Evolutionary conservation across 1,140 invertebrate species (phyloP).

Genomic region (Pseudomyrmex pallidus): DNA sequence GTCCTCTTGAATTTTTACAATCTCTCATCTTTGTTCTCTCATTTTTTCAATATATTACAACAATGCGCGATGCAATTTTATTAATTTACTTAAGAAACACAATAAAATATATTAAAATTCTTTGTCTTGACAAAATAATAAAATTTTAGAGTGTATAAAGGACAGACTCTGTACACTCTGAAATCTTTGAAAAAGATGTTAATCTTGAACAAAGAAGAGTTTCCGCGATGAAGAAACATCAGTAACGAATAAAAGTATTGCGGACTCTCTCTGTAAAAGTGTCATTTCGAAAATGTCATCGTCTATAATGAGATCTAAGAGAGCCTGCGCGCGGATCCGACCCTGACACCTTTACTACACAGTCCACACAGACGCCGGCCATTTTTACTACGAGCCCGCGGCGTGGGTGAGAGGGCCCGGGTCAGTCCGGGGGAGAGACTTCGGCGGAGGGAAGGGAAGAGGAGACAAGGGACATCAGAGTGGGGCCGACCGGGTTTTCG

Average conservation of each 20-base stretch:
- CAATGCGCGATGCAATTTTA: too few relatives aligned
- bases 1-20: neutral
- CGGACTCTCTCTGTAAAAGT: neutral
- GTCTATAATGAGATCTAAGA: neutral
- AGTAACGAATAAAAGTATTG: neutral
- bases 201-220: too few relatives aligned
- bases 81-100: too few relatives aligned
- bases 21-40: neutral
- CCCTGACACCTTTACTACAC: constrained; percentile 69
- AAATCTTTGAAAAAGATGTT: too few relatives aligned
- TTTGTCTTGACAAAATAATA: too few relatives aligned
- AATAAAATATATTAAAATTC: too few relatives aligned
- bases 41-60: neutral
- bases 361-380: constrained; percentile 73
- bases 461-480: constrained; percentile 14
- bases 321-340: constrained; percentile 36
- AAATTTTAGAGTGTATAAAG: too few relatives aligned
- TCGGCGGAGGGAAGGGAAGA: constrained; percentile 10
- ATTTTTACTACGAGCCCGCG: constrained; percentile 81
- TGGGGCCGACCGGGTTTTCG: constrained; percentile 60
- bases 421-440: constrained; percentile 71
- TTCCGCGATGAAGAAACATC: neutral
- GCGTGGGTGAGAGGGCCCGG: constrained; percentile 81
- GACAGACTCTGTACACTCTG: too few relatives aligned
- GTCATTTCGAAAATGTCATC: neutral